phyloP scores from a whole-genome alignment of 2,888 invertebrate genomes.

The Catocala sponsa region DNA sequence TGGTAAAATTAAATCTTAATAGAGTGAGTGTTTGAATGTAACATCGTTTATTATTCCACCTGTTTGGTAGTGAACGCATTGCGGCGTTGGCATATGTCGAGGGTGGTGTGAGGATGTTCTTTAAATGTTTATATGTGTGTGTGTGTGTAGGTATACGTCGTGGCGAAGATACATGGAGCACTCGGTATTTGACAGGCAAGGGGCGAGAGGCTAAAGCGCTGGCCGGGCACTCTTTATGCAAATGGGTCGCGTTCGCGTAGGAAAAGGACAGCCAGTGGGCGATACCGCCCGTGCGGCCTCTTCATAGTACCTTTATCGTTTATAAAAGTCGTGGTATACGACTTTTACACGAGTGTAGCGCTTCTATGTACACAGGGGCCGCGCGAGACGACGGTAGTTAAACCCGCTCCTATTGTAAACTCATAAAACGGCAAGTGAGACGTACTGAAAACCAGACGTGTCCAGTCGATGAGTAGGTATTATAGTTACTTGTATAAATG shows the following conservation, averaged over 20 bases:
- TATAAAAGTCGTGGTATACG: conserved; percentile 19
- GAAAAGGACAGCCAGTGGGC: conserved; percentile 21
- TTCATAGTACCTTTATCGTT: conserved; percentile 25
- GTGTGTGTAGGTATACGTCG: neutral
- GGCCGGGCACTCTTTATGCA: conserved; percentile 72
- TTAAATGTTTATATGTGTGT: neutral
- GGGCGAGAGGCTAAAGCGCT: conserved; percentile 36
- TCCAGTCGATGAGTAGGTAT: conserved; percentile 35
- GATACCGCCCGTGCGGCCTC: conserved; percentile 24
- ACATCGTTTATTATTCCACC: conserved; percentile 9
- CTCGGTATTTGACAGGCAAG: conserved; percentile 45
- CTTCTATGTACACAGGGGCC: neutral
- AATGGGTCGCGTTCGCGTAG: conserved; percentile 65
- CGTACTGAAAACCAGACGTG: conserved; percentile 33
- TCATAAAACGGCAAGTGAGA: conserved; percentile 25
- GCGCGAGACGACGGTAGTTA: neutral
- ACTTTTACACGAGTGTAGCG: conserved; percentile 1
- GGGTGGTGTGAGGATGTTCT: conserved; percentile 25
- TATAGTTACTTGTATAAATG: conserved; percentile 53
- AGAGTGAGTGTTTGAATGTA: conserved; percentile 11
- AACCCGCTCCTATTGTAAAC: conserved; percentile 16
- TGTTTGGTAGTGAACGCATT: too few species aligned
- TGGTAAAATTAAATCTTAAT: conserved; percentile 16
- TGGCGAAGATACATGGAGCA: conserved; percentile 20
- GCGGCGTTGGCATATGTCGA: too few species aligned